Conservation (phyloP, 30 jellyfish, hydroid and myxozoan species). For the Sanderia malayensis region DNA sequence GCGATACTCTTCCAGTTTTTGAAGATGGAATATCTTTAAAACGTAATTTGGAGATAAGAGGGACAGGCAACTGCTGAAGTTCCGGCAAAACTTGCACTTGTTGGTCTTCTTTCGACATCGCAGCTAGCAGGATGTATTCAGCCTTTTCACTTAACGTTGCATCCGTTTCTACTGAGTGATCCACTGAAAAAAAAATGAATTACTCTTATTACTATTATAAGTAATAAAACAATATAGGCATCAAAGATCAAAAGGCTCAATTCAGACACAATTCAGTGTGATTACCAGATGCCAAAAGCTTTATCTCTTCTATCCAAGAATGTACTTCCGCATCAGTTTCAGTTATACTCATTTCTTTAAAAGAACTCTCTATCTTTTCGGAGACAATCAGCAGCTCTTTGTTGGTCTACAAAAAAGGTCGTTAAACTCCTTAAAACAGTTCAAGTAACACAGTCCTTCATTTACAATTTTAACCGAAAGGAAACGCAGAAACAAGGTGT, state of each 20-base stretch:
- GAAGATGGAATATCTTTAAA: not conserved
- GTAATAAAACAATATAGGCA: not conserved
- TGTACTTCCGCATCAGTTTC: not conserved
- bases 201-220: not conserved
- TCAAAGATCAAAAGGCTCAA: not conserved
- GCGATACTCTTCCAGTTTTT: slow-evolving; percentile 1
- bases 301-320: not conserved
- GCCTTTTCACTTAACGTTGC: not conserved
- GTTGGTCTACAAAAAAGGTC: not conserved
- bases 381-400: slow-evolving; percentile 1
- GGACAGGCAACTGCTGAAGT: slow-evolving; percentile 1
- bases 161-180: slow-evolving; percentile 1
- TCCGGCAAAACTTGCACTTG: not conserved
- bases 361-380: not conserved
- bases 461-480: not conserved
- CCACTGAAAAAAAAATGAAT: not conserved
- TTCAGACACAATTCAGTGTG: not conserved
- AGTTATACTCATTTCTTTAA: not conserved
- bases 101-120: slow-evolving; percentile 1
- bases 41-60: not conserved
- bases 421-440: not conserved
- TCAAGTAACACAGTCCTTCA: not conserved
- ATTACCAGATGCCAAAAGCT: not conserved
- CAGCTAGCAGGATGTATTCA: slow-evolving; percentile 1
- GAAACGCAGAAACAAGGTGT: not conserved